Evolutionary conservation across 2,888 invertebrate genomes (phyloP), one percentile per base, ranked within the genome.

Genomic region (Polyommatus iphigenia): DNA sequence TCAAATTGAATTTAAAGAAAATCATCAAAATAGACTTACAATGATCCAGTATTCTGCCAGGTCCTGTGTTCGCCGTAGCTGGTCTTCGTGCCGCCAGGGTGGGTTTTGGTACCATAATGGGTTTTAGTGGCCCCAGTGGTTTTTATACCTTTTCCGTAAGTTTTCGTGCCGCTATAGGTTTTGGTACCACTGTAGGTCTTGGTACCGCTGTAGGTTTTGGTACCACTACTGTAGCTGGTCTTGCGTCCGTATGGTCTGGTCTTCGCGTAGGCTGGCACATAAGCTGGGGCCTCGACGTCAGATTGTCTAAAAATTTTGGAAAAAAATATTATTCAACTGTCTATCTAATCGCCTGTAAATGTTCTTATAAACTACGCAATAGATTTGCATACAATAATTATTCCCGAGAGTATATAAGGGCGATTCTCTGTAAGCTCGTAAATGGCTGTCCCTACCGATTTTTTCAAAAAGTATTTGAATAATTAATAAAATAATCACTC

Each of bases 211-310:
- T 80, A 80, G 0, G 73, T 62, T 29, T 78, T 78, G 32, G 72
- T 78, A 29, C 75, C 75, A 15, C 50, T n/a, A 18, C 81, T 2
- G 76, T 46, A 36, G 10, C 79, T 78, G 5, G 80, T 79, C 50
- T 81, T 83, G 10, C 80, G 81, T 24, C 81, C 80, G 77, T 84
- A 80, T 18, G 76, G 79, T 77, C 79, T 82, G 71, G 87, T 88
- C 79, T 83, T 89, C 76, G 88, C 79, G 80, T 91, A 89, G 0
- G 90, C 57, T 0, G 93, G 93, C 15, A 87, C 82, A 82, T 94
- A 93, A 0, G 86, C 82, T 0, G 93, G 92, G 0, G 93, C 92
- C 81, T 89, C 85, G 0, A 92, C 92, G 79, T 93, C 93, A 1
- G 91, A 88, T 90, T 92, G 91, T 3, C 93, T 93, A 84, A n/a